A percentile compares a stretch with the other conserved stretches of the same genome.
Conservation (phyloP, 2,888 invertebrate species). For the Ptilodon capucinus region DNA sequence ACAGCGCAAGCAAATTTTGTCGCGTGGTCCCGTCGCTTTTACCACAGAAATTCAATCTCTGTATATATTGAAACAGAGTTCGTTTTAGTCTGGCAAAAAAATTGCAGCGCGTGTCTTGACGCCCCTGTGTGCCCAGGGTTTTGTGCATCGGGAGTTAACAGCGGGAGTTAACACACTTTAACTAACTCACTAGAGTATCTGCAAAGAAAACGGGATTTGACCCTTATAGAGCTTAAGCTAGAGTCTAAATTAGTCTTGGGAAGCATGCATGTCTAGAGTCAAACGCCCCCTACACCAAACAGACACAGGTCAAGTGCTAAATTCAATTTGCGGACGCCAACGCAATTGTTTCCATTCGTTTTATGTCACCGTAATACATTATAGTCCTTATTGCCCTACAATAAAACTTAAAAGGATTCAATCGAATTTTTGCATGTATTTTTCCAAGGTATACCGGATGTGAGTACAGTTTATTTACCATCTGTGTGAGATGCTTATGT, state of each 20-base stretch:
- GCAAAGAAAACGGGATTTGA: too few relatives aligned
- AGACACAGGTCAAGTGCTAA: conserved; percentile 68
- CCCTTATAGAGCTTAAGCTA: too few relatives aligned
- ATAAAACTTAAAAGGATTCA: conserved; percentile 30
- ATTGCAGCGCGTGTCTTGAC: too few relatives aligned
- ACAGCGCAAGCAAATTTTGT: too few relatives aligned
- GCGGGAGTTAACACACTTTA: too few relatives aligned
- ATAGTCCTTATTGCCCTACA: conserved; percentile 38
- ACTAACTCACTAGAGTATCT: too few relatives aligned
- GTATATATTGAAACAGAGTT: too few relatives aligned
- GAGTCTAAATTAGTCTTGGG: neutral
- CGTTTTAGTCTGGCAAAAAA: too few relatives aligned
- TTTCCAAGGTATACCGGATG: conserved; percentile 31
- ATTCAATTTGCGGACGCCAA: conserved; percentile 72
- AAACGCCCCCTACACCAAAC: conserved; percentile 10
- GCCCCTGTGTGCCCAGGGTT: too few relatives aligned
- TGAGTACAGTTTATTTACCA: conserved; percentile 27
- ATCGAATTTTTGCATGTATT: conserved; percentile 19
- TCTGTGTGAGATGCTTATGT: conserved; percentile 22
- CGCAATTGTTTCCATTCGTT: conserved; percentile 68
- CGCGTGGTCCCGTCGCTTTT: too few relatives aligned
- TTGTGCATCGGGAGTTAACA: too few relatives aligned
- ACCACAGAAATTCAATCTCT: too few relatives aligned
- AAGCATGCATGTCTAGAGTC: neutral
- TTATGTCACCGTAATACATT: conserved; percentile 28